phyloP scores from a whole-genome alignment of 2,113 vertebrate genomes.

The Antechinus stuartii region DNA sequence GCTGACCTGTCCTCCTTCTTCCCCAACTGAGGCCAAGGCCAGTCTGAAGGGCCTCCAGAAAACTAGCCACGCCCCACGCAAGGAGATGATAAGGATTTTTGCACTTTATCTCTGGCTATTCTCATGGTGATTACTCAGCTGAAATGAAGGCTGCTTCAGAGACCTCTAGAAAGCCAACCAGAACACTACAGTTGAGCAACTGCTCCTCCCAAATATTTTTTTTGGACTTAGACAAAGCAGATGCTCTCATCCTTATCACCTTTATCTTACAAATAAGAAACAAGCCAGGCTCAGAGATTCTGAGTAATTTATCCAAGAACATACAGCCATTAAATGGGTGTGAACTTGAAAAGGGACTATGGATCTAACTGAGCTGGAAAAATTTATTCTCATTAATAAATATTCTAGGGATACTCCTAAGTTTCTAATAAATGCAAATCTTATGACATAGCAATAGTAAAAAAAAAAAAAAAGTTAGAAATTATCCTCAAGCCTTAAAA shows the following conservation, averaged over 20 bases:
- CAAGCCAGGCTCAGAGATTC: neutral
- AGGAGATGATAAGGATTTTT: too few species aligned
- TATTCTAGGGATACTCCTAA: neutral
- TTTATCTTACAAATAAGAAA: neutral
- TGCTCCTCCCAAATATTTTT: neutral
- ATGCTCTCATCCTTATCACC: neutral
- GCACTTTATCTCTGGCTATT: too few species aligned
- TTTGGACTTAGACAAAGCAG: neutral
- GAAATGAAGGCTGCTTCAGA: too few species aligned
- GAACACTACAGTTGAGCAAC: neutral
- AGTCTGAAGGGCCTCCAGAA: too few species aligned
- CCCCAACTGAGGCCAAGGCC: too few species aligned
- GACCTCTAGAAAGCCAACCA: too few species aligned
- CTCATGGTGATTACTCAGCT: too few species aligned
- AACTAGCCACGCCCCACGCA: too few species aligned
- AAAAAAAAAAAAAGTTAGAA: neutral
- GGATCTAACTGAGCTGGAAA: neutral
- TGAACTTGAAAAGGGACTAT: neutral
- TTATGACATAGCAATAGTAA: neutral
- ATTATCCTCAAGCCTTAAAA: neutral
- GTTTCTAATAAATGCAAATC: neutral
- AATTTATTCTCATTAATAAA: neutral
- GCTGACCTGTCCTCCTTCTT: too few species aligned
- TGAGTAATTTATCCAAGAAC: neutral
- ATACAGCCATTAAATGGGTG: neutral